Base-by-base conservation (phyloP, 2,888 invertebrate species). In the Listrodromus nycthemerus region DNA sequence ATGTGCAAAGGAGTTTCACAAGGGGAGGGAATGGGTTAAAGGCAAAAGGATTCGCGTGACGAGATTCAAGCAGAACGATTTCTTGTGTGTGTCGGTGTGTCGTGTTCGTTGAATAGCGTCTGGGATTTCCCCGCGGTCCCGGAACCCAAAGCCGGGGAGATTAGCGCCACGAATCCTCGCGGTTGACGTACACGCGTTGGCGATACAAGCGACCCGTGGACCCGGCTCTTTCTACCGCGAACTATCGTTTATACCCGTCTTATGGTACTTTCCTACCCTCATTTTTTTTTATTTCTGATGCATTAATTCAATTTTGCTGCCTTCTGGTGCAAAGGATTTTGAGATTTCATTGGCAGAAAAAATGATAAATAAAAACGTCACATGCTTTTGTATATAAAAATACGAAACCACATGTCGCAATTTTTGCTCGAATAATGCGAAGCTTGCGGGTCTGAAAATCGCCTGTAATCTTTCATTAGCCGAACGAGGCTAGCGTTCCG, bases 121-220 rank as follows among this genome's bases (percentile, higher is more conserved):
- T 83, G 89, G 91, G 91, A 91, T 91, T 91, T 89, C 41, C 41
- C 41, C 84, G 86, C 80, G 85, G 87, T 85, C 88, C 87, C 86
- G 50, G 80, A 73, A 73, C 83, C 55, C 84, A 89, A 90, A 88
- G 89, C 87, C 83, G 13, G 69, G 48, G 85, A 89, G 90, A 91
- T 91, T 91, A 91, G 78, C 87, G 87, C 85, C 83, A 75, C 84
- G 80, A 86, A 84, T 79, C 69, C 70, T 65, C 69, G 87, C 84
- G 86, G 86, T 79, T 83, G 84, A 78, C 87, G 82, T 88, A 87
- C 85, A 87, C 85, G 82, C 86, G 80, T 81, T 82, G 80, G 50
- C 83, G 85, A 86, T 87, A 88, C 88, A 88, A 87, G 88, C 87
- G 87, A 24, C 61, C 27, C 19, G 37, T 24, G 6, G 33, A 33